phyloP scores from a whole-genome alignment of 2,113 vertebrate species.

The Puma concolor region DNA sequence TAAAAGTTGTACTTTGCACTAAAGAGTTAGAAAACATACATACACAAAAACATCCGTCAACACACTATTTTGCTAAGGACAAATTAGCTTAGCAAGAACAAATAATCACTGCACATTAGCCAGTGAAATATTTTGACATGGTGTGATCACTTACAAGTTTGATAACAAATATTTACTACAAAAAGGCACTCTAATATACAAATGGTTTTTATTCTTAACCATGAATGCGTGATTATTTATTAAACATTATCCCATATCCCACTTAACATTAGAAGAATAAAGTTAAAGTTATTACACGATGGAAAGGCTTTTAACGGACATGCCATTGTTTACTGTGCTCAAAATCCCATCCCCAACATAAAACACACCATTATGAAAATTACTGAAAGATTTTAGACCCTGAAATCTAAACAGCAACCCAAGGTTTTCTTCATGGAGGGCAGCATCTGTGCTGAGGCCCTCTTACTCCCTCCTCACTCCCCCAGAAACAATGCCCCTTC shows the following conservation, averaged over 20 bases:
- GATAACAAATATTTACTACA: slow-evolving; percentile 34
- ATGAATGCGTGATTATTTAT: slow-evolving; percentile 35
- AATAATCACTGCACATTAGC: slow-evolving; percentile 54
- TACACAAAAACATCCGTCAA: background rate
- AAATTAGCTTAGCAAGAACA: slow-evolving; percentile 59
- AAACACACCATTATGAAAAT: slow-evolving; percentile 45
- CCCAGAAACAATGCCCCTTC: slow-evolving; percentile 48
- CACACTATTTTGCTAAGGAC: slow-evolving; percentile 47
- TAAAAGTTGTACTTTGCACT: slow-evolving; percentile 17
- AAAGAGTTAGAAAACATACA: slow-evolving; percentile 9
- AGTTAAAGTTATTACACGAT: slow-evolving; percentile 55
- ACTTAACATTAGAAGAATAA: slow-evolving; percentile 58
- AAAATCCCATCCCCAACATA: slow-evolving; percentile 14
- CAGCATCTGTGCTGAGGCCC: background rate
- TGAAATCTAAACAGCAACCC: slow-evolving; percentile 23
- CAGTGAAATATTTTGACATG: slow-evolving; percentile 57
- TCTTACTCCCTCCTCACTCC: background rate
- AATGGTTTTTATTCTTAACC: slow-evolving; percentile 50
- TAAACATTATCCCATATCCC: slow-evolving; percentile 47
- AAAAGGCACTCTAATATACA: slow-evolving; percentile 37
- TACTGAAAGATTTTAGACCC: slow-evolving; percentile 27
- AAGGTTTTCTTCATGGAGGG: slow-evolving; percentile 35
- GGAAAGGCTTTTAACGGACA: slow-evolving; percentile 62
- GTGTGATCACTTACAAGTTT: slow-evolving; percentile 57
- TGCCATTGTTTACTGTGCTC: slow-evolving; percentile 30